These are phyloP conservation scores for Actinernus sp. DNA, from an alignment of 92 coral and sea anemone species.

Conservation along the genomic window DNA sequence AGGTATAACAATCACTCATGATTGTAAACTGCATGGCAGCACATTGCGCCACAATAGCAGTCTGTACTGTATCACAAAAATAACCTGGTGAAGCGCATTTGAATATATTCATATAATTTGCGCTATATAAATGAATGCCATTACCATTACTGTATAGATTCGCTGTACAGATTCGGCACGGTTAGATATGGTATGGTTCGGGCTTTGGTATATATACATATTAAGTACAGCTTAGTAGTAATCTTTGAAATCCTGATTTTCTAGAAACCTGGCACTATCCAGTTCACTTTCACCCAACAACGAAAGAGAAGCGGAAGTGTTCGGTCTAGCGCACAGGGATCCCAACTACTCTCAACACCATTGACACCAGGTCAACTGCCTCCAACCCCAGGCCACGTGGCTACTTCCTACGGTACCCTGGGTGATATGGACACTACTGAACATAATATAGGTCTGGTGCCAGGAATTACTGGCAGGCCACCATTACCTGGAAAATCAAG, in stretches of 20 bases:
- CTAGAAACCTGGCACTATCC: conserved; percentile 55
- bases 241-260: not conserved
- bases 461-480: conserved; percentile 80
- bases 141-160: no score
- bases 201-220: not conserved
- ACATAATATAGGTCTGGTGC: conserved; percentile 24
- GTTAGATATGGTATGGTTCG: no score
- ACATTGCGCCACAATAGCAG: no score
- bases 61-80: no score
- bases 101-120: no score
- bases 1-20: no score
- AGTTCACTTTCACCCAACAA: conserved; percentile 78
- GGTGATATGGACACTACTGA: conserved; percentile 37
- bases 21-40: no score
- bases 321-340: conserved; percentile 65
- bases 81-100: no score
- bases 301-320: conserved; percentile 57
- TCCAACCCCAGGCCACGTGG: conserved; percentile 27
- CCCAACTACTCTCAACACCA: conserved; percentile 56
- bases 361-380: conserved; percentile 40
- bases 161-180: no score
- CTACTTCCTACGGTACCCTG: conserved; percentile 55
- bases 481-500: conserved; percentile 76
- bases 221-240: not conserved
- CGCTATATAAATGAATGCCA: no score